Evolutionary conservation across 2,113 vertebrate genomes (phyloP).

Genomic region (Rhynchomys soricoides): DNA sequence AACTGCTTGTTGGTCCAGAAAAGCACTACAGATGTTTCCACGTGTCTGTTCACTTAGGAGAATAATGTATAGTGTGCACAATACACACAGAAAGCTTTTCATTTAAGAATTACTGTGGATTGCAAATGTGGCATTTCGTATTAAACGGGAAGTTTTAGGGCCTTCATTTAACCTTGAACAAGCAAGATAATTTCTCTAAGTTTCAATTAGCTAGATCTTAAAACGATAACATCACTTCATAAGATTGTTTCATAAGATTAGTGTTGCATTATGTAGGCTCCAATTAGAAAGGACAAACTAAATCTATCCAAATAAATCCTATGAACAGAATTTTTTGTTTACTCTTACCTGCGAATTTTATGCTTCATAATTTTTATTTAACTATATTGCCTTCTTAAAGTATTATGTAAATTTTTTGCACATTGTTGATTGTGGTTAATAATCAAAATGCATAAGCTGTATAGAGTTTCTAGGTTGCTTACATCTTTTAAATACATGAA

Average conservation of each 20-base stretch:
- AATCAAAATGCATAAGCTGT: conserved; percentile 31
- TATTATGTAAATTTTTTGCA: neutral
- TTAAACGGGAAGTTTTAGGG: neutral
- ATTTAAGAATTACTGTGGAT: neutral
- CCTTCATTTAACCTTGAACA: neutral
- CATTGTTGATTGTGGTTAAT: neutral
- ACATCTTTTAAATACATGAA: conserved; percentile 15
- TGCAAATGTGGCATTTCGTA: neutral
- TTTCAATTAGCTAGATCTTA: neutral
- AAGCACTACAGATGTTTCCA: neutral
- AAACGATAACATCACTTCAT: neutral
- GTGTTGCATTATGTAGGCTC: neutral
- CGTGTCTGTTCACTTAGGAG: neutral
- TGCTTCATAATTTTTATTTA: neutral
- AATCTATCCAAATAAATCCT: neutral
- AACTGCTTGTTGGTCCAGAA: neutral
- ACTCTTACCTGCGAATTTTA: neutral
- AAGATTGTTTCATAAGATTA: neutral
- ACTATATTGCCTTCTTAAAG: neutral
- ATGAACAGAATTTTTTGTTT: neutral
- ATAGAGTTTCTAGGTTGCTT: conserved; percentile 30
- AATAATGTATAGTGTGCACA: neutral
- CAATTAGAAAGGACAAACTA: neutral
- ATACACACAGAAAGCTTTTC: neutral
- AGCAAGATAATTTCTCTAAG: neutral